A percentile compares a stretch with the other conserved stretches of the same genome.
phyloP scores from a whole-genome alignment of 1,140 invertebrate species.

The Drosophila eugracilis region DNA sequence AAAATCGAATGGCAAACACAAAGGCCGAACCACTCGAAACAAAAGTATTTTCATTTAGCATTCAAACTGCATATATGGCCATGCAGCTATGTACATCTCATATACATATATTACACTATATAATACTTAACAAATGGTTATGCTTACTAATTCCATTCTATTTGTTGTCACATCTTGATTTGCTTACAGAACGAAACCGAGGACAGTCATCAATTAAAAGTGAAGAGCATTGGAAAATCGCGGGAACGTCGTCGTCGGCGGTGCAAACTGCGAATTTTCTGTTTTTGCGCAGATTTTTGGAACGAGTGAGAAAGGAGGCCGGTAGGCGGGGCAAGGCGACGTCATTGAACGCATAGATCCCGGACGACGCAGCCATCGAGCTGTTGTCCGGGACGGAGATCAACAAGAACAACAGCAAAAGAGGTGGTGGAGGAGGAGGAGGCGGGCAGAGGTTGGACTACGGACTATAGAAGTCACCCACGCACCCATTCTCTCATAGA shows the following conservation, averaged over 20 bases:
- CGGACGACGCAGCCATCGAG: slow-evolving; percentile 65
- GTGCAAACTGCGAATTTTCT: slow-evolving; percentile 21
- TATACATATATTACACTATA: slow-evolving; percentile 11
- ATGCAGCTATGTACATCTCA: slow-evolving; percentile 15
- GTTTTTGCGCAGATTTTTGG: slow-evolving; percentile 42
- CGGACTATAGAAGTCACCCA: slow-evolving; percentile 38
- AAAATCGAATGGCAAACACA: slow-evolving; percentile 32
- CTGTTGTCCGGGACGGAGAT: slow-evolving; percentile 68
- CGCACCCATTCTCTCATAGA: slow-evolving; percentile 20
- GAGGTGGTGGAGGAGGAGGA: slow-evolving; percentile 8
- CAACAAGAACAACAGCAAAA: background rate
- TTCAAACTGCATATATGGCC: slow-evolving; percentile 33
- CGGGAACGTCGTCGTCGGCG: slow-evolving; percentile 31
- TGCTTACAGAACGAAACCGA: slow-evolving; percentile 52
- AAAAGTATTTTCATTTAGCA: slow-evolving; percentile 40
- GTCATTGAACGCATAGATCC: slow-evolving; percentile 72
- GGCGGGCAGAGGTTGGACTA: slow-evolving; percentile 39
- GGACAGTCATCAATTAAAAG: slow-evolving; percentile 47
- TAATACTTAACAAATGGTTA: slow-evolving; percentile 18
- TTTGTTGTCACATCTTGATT: slow-evolving; percentile 43
- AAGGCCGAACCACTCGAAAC: slow-evolving; percentile 32
- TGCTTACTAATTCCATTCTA: slow-evolving; percentile 58
- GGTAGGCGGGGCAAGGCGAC: slow-evolving; percentile 65
- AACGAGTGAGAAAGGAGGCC: slow-evolving; percentile 16
- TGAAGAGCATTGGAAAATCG: slow-evolving; percentile 27